These are phyloP conservation scores for Triplophysa siluroides DNA, from an alignment of 2,113 vertebrate genomes.

Conservation along the genomic window DNA sequence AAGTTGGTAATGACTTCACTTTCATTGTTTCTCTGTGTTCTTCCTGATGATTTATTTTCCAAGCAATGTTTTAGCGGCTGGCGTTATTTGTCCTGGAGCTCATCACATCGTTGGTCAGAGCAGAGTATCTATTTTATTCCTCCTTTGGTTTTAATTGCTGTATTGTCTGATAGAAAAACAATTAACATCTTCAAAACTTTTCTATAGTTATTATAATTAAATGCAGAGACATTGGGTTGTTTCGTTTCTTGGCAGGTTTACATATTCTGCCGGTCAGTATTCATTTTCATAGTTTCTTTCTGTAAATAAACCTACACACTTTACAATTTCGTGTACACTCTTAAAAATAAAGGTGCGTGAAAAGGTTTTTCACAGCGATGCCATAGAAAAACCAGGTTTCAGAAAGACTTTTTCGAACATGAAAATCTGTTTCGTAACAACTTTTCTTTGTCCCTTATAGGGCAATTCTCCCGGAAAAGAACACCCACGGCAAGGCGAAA, in stretches of 20 bases:
- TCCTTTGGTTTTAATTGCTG: background rate
- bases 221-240: background rate
- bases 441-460: no score
- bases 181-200: background rate
- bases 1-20: background rate
- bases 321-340: no score
- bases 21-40: background rate
- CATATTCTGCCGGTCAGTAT: background rate
- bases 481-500: no score
- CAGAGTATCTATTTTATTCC: constrained; percentile 1
- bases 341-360: no score
- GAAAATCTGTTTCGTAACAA: no score
- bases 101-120: background rate
- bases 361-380: no score
- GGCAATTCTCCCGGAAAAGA: no score
- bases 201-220: background rate
- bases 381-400: no score
- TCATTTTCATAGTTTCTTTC: background rate
- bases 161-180: background rate
- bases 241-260: background rate
- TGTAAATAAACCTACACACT: no score
- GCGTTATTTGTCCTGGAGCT: background rate
- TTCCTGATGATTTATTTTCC: background rate
- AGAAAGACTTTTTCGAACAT: no score
- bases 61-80: background rate